These are phyloP conservation scores for Peromyscus melanophrys DNA, from an alignment of 2,797 vertebrate species.

Conservation along the genomic window DNA sequence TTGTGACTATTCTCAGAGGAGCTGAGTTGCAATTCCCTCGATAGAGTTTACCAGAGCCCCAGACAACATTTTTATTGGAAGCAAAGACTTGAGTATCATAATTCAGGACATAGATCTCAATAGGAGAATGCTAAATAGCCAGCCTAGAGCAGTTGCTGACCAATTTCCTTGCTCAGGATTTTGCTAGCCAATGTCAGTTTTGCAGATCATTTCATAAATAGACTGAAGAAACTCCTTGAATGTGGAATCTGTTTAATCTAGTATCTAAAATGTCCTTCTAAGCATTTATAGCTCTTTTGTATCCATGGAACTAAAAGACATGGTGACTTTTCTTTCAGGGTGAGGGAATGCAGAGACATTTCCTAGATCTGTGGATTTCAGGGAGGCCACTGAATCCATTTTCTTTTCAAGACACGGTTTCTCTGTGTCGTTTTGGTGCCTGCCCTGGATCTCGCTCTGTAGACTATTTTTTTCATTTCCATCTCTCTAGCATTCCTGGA, in stretches of 20 bases:
- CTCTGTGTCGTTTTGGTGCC: no score
- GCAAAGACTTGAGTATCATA: neutral
- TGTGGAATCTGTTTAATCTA: neutral
- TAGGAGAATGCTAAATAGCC: slow-evolving; percentile 12
- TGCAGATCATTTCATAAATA: slow-evolving; percentile 41
- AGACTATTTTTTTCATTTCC: neutral
- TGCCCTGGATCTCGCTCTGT: no score
- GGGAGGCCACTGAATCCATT: neutral
- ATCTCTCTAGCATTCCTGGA: neutral
- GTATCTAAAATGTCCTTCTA: neutral
- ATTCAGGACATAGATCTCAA: neutral
- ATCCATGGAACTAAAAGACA: neutral
- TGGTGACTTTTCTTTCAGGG: neutral
- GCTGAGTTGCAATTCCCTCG: neutral
- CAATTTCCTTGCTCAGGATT: neutral
- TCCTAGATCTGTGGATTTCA: neutral
- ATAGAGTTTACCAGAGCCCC: neutral
- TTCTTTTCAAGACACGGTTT: neutral
- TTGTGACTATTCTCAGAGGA: neutral
- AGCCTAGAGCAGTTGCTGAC: neutral
- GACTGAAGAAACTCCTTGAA: neutral
- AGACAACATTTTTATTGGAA: neutral
- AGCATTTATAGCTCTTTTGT: neutral
- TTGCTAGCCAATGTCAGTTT: neutral
- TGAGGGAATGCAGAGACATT: neutral